A percentile compares a stretch with the other conserved stretches of the same genome.
phyloP scores from a whole-genome alignment of 2,113 vertebrate species.

The Pontoporia blainvillei region DNA sequence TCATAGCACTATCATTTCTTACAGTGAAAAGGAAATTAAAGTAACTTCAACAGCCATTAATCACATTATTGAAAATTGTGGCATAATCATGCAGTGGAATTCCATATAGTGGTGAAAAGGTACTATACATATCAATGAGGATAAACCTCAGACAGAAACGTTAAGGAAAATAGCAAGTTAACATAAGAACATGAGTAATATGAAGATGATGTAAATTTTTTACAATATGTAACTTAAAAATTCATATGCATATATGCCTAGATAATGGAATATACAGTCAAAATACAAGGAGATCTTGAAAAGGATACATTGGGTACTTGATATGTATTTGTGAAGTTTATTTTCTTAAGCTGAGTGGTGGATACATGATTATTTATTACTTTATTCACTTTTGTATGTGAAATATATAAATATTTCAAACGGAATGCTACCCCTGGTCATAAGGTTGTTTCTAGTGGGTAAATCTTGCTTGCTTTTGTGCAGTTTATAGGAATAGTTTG shows the following conservation, averaged over 20 bases:
- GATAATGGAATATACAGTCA: background rate
- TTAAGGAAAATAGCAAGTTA: background rate
- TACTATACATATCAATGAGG: background rate
- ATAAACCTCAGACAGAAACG: background rate
- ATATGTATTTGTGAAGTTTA: background rate
- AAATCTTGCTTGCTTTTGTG: background rate
- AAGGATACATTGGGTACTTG: background rate
- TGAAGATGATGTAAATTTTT: background rate
- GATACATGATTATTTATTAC: background rate
- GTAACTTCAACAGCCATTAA: background rate
- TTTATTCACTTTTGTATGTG: background rate
- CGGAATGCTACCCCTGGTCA: background rate
- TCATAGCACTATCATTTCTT: background rate
- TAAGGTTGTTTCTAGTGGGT: background rate
- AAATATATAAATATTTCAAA: background rate
- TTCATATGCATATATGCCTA: background rate
- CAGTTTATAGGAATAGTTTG: background rate
- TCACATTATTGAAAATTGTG: background rate
- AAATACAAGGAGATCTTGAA: background rate
- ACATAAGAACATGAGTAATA: background rate
- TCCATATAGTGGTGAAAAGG: background rate
- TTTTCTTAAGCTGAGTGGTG: background rate
- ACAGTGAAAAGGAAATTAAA: background rate
- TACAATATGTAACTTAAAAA: background rate
- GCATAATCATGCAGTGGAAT: background rate